phyloP scores from a whole-genome alignment of 2,113 vertebrate species.

The Eleginops maclovinus region DNA sequence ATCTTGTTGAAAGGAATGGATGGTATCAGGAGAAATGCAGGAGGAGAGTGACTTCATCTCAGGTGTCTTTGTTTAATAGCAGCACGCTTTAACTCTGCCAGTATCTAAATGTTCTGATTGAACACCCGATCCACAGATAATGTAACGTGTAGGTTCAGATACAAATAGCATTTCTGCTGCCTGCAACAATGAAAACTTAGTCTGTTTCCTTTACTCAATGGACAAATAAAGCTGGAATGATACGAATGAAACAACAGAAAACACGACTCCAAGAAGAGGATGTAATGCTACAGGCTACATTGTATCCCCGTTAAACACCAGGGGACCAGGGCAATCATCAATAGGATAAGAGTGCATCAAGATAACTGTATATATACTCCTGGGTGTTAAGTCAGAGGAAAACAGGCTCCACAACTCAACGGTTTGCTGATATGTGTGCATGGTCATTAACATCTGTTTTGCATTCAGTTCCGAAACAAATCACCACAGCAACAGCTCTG shows the following conservation, averaged over 20 bases:
- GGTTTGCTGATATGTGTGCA: slow-evolving; percentile 64
- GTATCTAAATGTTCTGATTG: slow-evolving; percentile 22
- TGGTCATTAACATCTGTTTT: slow-evolving; percentile 51
- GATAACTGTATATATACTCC: slow-evolving; percentile 55
- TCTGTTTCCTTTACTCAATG: slow-evolving; percentile 1
- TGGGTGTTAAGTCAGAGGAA: slow-evolving; percentile 49
- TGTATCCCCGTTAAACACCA: slow-evolving; percentile 44
- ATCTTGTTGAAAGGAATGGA: slow-evolving; percentile 34
- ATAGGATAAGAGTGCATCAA: slow-evolving; percentile 68
- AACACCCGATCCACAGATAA: slow-evolving; percentile 22
- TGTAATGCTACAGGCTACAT: slow-evolving; percentile 74
- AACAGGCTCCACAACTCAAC: slow-evolving; percentile 54
- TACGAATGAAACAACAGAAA: slow-evolving; percentile 5
- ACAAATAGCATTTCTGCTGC: neutral
- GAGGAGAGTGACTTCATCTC: slow-evolving; percentile 27
- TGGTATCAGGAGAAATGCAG: neutral
- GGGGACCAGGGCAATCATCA: slow-evolving; percentile 54
- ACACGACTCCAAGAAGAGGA: slow-evolving; percentile 47
- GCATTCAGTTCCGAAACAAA: slow-evolving; percentile 63
- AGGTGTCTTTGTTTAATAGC: slow-evolving; percentile 39
- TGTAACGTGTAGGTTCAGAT: slow-evolving; percentile 29
- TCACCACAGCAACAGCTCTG: slow-evolving; percentile 65
- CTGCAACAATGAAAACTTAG: slow-evolving; percentile 20
- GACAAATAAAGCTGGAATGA: slow-evolving; percentile 49
- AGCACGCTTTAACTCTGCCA: slow-evolving; percentile 42